phyloP scores from a whole-genome alignment of 2,113 vertebrate species.

The Phyllostomus hastatus region DNA sequence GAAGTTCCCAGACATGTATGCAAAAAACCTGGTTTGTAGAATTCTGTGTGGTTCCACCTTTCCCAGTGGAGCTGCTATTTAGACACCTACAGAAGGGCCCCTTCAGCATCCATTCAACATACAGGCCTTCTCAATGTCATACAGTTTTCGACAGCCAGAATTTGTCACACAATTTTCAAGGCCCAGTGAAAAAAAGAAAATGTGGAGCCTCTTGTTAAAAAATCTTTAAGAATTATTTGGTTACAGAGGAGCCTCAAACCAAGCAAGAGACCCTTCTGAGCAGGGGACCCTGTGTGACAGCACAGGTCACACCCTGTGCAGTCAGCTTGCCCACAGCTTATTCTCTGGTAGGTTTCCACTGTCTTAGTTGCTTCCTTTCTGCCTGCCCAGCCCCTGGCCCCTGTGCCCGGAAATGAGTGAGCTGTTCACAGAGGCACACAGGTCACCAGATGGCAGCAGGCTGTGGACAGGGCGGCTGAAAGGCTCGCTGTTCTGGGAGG shows the following conservation, averaged over 20 bases:
- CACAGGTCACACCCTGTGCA: neutral
- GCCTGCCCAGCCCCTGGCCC: neutral
- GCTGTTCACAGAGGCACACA: neutral
- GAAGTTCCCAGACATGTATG: neutral
- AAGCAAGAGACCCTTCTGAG: neutral
- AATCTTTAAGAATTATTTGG: neutral
- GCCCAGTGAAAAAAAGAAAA: neutral
- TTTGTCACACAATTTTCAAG: neutral
- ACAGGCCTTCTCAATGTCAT: neutral
- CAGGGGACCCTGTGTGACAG: neutral
- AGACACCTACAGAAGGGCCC: neutral
- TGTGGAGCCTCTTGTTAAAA: neutral
- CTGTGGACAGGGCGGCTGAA: neutral
- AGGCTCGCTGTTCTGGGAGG: neutral
- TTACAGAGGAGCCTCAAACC: neutral
- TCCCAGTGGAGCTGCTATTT: neutral
- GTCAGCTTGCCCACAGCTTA: neutral
- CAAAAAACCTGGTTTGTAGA: neutral
- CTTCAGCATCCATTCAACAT: neutral
- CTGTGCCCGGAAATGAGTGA: neutral
- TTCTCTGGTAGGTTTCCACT: neutral
- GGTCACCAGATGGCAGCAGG: neutral
- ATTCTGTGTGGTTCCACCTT: neutral
- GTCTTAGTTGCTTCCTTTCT: constrained; percentile 6
- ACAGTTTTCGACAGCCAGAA: neutral